Percentiles rank a stretch among this genome's conserved stretches.
phyloP scores from a whole-genome alignment of 1,140 invertebrate species.

The Eupristina koningsbergeri region DNA sequence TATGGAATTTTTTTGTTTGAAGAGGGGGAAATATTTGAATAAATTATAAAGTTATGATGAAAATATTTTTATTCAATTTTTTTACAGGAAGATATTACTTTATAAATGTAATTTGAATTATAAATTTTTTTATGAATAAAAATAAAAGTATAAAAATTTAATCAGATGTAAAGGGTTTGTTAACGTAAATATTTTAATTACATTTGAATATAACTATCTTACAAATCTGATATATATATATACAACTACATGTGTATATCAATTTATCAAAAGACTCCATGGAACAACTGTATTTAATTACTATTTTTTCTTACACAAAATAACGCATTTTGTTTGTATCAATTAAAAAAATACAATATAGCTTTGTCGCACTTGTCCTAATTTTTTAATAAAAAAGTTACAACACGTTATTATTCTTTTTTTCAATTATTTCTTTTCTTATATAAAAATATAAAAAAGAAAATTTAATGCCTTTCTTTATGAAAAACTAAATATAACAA shows the following conservation, averaged over 20 bases:
- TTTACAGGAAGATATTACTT: conserved; percentile 32
- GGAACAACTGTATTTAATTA: conserved; percentile 18
- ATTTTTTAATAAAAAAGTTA: conserved; percentile 1
- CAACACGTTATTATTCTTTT: not conserved
- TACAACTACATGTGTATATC: conserved; percentile 1
- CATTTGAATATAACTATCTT: conserved; percentile 43
- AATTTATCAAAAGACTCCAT: not conserved
- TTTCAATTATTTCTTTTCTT: conserved; percentile 13
- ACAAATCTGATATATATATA: conserved; percentile 36
- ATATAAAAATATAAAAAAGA: not conserved
- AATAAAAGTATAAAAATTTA: not conserved
- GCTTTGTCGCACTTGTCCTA: not conserved
- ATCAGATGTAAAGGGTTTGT: conserved; percentile 4
- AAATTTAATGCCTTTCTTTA: too few relatives aligned
- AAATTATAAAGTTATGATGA: conserved; percentile 3
- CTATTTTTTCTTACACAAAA: not conserved
- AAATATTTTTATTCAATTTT: conserved; percentile 36
- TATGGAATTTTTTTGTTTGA: conserved; percentile 18
- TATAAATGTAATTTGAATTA: conserved; percentile 36
- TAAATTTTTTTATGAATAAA: conserved; percentile 16
- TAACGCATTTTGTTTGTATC: not conserved
- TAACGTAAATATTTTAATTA: conserved; percentile 26
- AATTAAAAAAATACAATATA: conserved; percentile 20
- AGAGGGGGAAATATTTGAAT: not conserved
- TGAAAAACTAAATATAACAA: not conserved